Percentiles rank a stretch among this genome's conserved stretches.
These are phyloP conservation scores for Pyrrhosoma nymphula DNA, from an alignment of 2,888 invertebrate genomes.

Conservation along the genomic window DNA sequence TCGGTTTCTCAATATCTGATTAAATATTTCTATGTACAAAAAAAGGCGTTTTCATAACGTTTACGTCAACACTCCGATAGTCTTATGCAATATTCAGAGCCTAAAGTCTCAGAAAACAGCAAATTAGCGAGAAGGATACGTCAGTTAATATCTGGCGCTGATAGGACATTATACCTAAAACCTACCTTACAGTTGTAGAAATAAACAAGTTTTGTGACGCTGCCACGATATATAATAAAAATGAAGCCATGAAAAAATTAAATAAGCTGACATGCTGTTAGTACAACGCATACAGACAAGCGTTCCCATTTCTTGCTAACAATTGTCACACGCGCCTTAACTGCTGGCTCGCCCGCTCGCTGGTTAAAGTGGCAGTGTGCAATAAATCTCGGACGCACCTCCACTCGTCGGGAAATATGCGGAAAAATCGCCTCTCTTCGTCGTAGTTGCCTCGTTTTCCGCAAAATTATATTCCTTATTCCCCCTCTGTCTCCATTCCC, in stretches of 20 bases:
- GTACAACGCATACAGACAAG: background rate
- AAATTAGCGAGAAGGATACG: no score
- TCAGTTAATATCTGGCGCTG: no score
- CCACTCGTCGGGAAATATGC: background rate
- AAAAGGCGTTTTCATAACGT: no score
- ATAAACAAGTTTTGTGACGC: no score
- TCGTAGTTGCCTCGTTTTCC: background rate
- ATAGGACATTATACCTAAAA: no score
- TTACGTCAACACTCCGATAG: no score
- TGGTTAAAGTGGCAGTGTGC: no score
- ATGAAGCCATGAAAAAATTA: background rate
- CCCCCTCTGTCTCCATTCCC: background rate
- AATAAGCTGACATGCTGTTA: background rate
- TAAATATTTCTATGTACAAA: no score
- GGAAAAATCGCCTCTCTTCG: background rate
- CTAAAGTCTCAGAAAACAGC: no score
- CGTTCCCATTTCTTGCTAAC: background rate
- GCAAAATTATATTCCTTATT: background rate
- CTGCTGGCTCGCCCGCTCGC: background rate
- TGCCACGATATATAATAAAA: background rate
- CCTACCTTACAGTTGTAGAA: no score
- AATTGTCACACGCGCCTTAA: background rate
- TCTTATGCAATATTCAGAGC: no score
- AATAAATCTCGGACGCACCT: constrained; percentile 16
- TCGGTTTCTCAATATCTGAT: no score